phyloP scores from a whole-genome alignment of 1,140 invertebrate genomes.

The Camponotus pennsylvanicus region DNA sequence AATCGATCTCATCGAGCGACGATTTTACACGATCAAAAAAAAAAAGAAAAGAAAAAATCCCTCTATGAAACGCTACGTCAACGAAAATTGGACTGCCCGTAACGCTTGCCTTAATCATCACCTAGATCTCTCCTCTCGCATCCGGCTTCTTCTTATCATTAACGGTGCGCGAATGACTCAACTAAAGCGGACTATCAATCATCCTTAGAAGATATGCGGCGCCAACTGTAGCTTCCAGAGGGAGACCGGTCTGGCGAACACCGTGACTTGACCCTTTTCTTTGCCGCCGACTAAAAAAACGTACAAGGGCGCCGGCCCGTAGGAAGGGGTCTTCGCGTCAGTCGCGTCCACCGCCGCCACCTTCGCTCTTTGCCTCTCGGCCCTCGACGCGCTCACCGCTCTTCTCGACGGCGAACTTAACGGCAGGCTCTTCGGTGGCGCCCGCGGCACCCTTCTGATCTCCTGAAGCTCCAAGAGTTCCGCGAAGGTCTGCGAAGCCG shows the following conservation, averaged over 20 bases:
- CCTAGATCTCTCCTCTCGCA: neutral
- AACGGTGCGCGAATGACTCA: conserved; percentile 37
- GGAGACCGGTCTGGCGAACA: conserved; percentile 89
- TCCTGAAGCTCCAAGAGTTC: conserved; percentile 84
- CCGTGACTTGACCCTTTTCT: conserved; percentile 89
- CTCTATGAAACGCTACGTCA: neutral
- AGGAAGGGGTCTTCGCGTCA: conserved; percentile 77
- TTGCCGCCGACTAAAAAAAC: conserved; percentile 90
- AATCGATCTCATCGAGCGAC: neutral
- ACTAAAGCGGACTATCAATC: conserved; percentile 15
- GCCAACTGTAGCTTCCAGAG: conserved; percentile 89
- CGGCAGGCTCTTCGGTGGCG: conserved; percentile 83
- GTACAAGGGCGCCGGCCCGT: conserved; percentile 87
- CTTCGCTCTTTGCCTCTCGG: conserved; percentile 84
- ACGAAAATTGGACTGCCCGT: conserved; percentile 32
- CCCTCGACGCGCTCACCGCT: conserved; percentile 85
- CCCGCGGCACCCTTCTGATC: conserved; percentile 79
- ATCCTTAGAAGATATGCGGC: conserved; percentile 84
- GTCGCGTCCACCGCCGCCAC: conserved; percentile 78
- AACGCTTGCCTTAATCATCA: conserved; percentile 19
- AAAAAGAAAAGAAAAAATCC: neutral
- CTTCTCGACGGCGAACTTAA: conserved; percentile 83
- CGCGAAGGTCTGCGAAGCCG: conserved; percentile 84
- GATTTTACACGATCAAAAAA: neutral
- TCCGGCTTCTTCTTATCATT: conserved; percentile 32